phyloP scores from a whole-genome alignment of 1,140 invertebrate genomes.

The Trachelipus rathkii region DNA sequence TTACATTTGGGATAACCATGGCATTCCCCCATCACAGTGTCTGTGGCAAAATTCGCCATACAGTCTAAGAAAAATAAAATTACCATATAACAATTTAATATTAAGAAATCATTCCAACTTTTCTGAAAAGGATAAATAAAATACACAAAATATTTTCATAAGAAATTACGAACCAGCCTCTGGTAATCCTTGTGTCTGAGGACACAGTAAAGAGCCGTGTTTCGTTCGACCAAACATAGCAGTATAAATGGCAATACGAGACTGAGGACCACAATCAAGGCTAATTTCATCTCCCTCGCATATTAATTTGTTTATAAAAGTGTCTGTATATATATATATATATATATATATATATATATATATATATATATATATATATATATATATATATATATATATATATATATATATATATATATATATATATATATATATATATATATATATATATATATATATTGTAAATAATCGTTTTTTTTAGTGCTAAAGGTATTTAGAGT shows the following conservation, averaged over 20 bases:
- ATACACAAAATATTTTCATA: neutral
- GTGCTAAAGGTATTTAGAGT: too few relatives aligned
- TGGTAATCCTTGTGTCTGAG: constrained; percentile 73
- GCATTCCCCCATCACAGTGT: constrained; percentile 81
- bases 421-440: constrained; percentile 13
- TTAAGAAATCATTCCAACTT: neutral
- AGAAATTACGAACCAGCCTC: constrained; percentile 72
- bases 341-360: constrained; percentile 13
- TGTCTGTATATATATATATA: constrained; percentile 25
- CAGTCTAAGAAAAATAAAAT: constrained; percentile 64
- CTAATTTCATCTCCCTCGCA: constrained; percentile 51
- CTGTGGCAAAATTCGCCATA: constrained; percentile 76
- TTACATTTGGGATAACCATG: constrained; percentile 80
- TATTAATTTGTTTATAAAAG: constrained; percentile 49
- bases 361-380: constrained; percentile 13
- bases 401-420: constrained; percentile 13
- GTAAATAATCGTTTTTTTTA: too few relatives aligned
- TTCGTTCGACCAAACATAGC: constrained; percentile 83
- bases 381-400: constrained; percentile 10
- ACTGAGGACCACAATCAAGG: constrained; percentile 52
- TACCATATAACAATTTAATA: neutral
- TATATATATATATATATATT: constrained; percentile 4
- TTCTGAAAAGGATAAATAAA: neutral
- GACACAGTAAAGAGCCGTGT: constrained; percentile 82
- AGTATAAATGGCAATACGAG: constrained; percentile 81